These are phyloP conservation scores for Xanthia icteritia DNA, from an alignment of 2,888 invertebrate genomes.

Conservation along the genomic window DNA sequence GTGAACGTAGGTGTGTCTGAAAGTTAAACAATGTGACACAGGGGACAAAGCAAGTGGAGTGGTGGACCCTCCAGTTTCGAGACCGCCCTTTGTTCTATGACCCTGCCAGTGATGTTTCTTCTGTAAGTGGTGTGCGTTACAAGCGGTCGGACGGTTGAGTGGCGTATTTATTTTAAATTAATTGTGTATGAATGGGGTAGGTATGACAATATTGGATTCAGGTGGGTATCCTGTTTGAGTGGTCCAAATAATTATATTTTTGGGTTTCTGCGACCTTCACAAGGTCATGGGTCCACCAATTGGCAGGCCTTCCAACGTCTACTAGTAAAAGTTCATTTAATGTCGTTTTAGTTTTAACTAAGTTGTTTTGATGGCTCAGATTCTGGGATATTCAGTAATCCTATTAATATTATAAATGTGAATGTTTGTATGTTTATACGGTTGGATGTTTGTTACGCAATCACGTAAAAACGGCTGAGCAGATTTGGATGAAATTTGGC, in stretches of 20 bases:
- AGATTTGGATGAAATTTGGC: too few relatives aligned
- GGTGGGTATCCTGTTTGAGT: background rate
- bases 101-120: slow-evolving; percentile 81
- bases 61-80: slow-evolving; percentile 77
- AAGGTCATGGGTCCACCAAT: too few relatives aligned
- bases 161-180: slow-evolving; percentile 20
- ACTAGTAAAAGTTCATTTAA: background rate
- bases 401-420: too few relatives aligned
- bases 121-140: slow-evolving; percentile 64
- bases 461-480: too few relatives aligned
- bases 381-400: background rate
- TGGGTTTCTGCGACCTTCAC: too few relatives aligned
- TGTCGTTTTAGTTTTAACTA: too few relatives aligned
- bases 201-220: background rate
- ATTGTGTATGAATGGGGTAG: background rate
- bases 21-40: slow-evolving; percentile 86
- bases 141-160: slow-evolving; percentile 37
- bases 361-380: background rate
- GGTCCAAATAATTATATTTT: background rate
- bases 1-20: slow-evolving; percentile 65
- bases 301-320: too few relatives aligned
- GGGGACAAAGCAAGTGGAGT: slow-evolving; percentile 84
- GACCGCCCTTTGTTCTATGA: slow-evolving; percentile 81
- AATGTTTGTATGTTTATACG: too few relatives aligned
- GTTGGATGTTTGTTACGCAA: too few relatives aligned